phyloP scores from a whole-genome alignment of 2,888 invertebrate genomes.

The Phengaris alcon region DNA sequence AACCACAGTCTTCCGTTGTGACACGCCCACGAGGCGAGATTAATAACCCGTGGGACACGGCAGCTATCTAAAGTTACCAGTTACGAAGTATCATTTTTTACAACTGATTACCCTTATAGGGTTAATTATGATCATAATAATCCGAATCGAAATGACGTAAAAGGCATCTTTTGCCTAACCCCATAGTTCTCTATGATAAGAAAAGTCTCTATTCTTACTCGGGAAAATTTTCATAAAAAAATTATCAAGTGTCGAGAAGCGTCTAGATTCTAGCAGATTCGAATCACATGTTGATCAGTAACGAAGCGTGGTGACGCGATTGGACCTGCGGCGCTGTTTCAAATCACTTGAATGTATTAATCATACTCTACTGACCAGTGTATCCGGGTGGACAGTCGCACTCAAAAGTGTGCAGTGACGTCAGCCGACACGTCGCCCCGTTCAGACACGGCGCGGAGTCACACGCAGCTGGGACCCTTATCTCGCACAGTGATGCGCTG shows the following conservation, averaged over 20 bases:
- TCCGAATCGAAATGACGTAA: too few relatives aligned
- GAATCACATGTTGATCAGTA: too few relatives aligned
- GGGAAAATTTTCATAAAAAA: too few relatives aligned
- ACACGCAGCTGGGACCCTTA: slow-evolving; percentile 92
- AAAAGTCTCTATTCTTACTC: too few relatives aligned
- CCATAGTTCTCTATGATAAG: too few relatives aligned
- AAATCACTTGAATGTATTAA: not conserved
- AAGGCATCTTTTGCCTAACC: too few relatives aligned
- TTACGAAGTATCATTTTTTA: not conserved
- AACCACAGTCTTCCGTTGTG: not conserved
- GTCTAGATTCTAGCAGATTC: too few relatives aligned
- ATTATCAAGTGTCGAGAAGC: too few relatives aligned
- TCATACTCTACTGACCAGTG: slow-evolving; percentile 82
- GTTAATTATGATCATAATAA: not conserved
- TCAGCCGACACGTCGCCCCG: slow-evolving; percentile 92
- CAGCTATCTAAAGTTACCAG: not conserved
- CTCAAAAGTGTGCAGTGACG: slow-evolving; percentile 88
- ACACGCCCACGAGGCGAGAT: not conserved
- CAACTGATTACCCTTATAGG: not conserved
- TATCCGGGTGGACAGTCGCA: slow-evolving; percentile 94
- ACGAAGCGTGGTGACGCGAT: too few relatives aligned
- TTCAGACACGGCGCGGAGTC: slow-evolving; percentile 93
- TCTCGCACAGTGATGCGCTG: slow-evolving; percentile 95
- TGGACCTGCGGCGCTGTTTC: too few relatives aligned
- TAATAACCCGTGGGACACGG: slow-evolving; percentile 1